Conservation (phyloP, 92 coral and sea anemone genomes). For the Montipora capitata region DNA sequence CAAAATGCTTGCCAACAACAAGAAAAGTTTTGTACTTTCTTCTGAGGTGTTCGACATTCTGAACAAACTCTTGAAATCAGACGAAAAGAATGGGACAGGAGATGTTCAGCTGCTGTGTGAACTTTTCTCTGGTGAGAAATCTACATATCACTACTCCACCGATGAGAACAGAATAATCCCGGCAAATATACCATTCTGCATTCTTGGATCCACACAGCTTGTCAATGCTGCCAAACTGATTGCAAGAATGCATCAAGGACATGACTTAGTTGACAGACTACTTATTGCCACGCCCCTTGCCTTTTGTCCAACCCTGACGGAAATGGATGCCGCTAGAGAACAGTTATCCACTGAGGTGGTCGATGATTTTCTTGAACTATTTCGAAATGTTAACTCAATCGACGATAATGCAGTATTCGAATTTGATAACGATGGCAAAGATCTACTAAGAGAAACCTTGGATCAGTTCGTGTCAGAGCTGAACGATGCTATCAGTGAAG, state of each 20-base stretch:
- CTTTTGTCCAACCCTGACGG: neutral
- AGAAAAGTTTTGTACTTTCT: constrained; percentile 68
- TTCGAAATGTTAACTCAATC: neutral
- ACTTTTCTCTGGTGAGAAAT: constrained; percentile 71
- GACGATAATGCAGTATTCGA: constrained; percentile 12
- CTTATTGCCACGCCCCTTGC: constrained; percentile 69
- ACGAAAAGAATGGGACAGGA: constrained; percentile 65
- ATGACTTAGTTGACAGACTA: constrained; percentile 59
- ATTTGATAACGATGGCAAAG: constrained; percentile 32
- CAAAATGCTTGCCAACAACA: constrained; percentile 49
- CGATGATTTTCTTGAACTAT: neutral
- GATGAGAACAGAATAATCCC: constrained; percentile 61
- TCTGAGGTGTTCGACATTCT: constrained; percentile 74
- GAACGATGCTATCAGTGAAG: constrained; percentile 58
- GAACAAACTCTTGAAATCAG: constrained; percentile 69
- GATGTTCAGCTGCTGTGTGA: constrained; percentile 72
- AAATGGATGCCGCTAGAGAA: neutral
- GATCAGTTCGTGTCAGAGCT: constrained; percentile 45
- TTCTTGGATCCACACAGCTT: constrained; percentile 81
- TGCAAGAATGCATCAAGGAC: constrained; percentile 76
- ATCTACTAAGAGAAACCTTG: constrained; percentile 15
- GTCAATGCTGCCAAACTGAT: constrained; percentile 29
- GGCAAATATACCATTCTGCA: constrained; percentile 69
- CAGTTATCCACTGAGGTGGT: neutral
- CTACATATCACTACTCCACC: constrained; percentile 43